phyloP scores from a whole-genome alignment of 2,797 vertebrate genomes.

The Chrosomus eos region DNA sequence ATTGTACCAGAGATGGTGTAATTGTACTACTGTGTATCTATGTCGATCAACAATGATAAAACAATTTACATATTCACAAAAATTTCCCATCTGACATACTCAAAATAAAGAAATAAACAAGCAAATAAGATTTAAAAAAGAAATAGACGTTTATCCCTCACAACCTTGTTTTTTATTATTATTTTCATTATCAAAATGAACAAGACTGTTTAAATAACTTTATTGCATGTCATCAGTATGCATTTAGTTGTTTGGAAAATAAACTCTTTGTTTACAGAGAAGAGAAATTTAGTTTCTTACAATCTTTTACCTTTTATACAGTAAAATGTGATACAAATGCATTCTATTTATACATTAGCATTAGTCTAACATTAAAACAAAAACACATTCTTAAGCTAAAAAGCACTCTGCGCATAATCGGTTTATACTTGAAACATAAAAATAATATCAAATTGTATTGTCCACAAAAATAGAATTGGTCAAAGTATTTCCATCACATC shows the following conservation, averaged over 20 bases:
- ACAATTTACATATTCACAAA: background rate
- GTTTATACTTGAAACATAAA: background rate
- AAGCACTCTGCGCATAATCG: background rate
- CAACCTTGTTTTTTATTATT: background rate
- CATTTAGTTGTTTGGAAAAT: conserved; percentile 13
- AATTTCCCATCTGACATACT: background rate
- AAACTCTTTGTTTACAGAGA: conserved; percentile 23
- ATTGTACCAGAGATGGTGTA: background rate
- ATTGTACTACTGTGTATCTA: background rate
- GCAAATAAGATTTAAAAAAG: background rate
- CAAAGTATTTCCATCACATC: background rate
- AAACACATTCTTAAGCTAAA: conserved; percentile 4
- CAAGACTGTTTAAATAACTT: background rate
- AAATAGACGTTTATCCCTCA: background rate
- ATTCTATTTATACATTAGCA: conserved; percentile 1
- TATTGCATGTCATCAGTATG: background rate
- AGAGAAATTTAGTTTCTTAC: background rate
- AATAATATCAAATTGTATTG: background rate
- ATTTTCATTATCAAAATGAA: background rate
- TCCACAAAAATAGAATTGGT: background rate
- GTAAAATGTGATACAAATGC: conserved; percentile 19
- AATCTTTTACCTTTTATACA: conserved; percentile 20
- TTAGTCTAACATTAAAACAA: conserved; percentile 29
- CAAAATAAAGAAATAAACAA: background rate
- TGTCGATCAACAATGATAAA: background rate